Base-by-base conservation (phyloP, 1,140 invertebrate species). In the Drosophila guanche region DNA sequence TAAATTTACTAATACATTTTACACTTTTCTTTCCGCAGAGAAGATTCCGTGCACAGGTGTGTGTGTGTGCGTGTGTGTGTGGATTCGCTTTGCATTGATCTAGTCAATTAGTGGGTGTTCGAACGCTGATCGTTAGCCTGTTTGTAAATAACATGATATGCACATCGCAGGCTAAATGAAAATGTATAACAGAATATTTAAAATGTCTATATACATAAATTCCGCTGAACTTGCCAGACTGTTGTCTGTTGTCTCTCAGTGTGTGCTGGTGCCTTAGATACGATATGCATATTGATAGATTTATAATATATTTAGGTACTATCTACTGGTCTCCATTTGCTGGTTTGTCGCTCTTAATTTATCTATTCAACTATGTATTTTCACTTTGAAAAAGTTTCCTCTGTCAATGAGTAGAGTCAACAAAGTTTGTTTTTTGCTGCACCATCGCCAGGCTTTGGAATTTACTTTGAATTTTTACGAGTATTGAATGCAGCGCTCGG, bases 181-280 rank as follows among this genome's bases (percentile, higher is more conserved):
- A 76, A 72, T 62, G 75, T 78, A 60, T 62, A 61, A 46, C 70
- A 75, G 52, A 75, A 75, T 75, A 76, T 75, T 74, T 75, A 48
- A 75, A 75, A 68, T 54, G 55, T 73, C 70, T 73, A 73, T 37
- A 63, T 47, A 73, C 37, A 63, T 47, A 48, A 47, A 73, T 63
- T 67, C 29, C 65, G 48, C 42, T 67, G 37, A 23, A 67, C 53
- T 55, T 68, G 33, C 7, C 33, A 10, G 33, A 12, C 50, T 33
- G 33, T 29, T 33, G 33, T 29, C 52, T 56, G 46, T 43, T 58
- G 22, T 45, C 45, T 62, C 40, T 29, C 56, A 41, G 33, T 23
- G n/a, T 62, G 37, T 56, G 23, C 56, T 22, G 57, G 53, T 68
- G 33, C 43, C 61, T 33, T 41, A 67, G 33, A 20, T 63, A 67